Base-by-base conservation (phyloP, 2,797 vertebrate genomes). In the Lateolabrax maculatus region DNA sequence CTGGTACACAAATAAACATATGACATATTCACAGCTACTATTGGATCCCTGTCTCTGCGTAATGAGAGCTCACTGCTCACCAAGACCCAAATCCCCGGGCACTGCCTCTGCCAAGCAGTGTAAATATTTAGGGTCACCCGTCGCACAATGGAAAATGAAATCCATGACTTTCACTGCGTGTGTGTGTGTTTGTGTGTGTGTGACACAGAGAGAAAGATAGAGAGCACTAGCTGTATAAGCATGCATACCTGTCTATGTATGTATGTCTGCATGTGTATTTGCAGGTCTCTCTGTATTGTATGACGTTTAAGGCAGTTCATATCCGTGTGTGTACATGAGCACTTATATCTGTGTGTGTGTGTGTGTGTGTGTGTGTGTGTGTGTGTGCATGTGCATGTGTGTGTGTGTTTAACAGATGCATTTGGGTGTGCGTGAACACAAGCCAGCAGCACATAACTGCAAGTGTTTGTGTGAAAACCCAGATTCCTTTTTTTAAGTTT, bases 121-220 rank as follows among this genome's bases (percentile, higher is more conserved):
- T 95, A 95, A 95, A 95, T 95, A 95, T 95, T 95, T 95, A 95
- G 92, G 93, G 94, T 95, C 93, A 91, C 91, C 90, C 75, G 91
- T 93, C 92, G 87, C 92, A 90, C 92, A 94, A 80, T 93, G 94
- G 93, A 95, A 95, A 95, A 93, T 90, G 85, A 91, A 92, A 92
- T 87, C 89, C 81, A 80, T 75, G 75, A 83, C 72, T 84, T 80
- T 81, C 34, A 71, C 72, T 55, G 37, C 2, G 3, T 25, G 37
- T 11, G 18, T 60, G 66, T 77, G 66, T 79, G 68, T 82, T 46
- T 51, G 52, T 43, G 39, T 37, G 48, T 46, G 73, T 37, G 64
- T 55, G 63, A 39, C 25, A 62, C 18, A 43, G 27, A 10, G 18
- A 36, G 29, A 23, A 29, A 49, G 51, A 55, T 3, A 21, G 27